Evolutionary conservation across 1,140 invertebrate genomes (phyloP).

Genomic region (Gryllus bimaculatus): DNA sequence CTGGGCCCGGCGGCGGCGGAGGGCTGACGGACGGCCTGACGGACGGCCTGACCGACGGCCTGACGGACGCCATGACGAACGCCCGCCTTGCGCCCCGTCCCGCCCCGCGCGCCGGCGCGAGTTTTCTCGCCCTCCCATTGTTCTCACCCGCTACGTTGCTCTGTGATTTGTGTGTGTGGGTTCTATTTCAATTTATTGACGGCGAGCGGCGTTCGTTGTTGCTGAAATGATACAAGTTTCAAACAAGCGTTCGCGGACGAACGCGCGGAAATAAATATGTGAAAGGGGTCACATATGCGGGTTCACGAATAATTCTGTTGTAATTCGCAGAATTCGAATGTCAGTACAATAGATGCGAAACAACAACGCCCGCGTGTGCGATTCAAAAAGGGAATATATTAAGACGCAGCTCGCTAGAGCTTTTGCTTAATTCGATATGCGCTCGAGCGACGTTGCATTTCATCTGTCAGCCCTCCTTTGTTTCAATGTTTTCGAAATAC

Average conservation of each 20-base stretch:
- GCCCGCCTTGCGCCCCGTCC: no score
- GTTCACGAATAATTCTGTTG: no score
- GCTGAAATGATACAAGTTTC: background rate
- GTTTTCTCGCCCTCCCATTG: background rate
- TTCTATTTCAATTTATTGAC: background rate
- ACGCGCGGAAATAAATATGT: background rate
- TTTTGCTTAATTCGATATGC: no score
- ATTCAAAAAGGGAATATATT: no score
- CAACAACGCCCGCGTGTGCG: no score
- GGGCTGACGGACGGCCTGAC: background rate
- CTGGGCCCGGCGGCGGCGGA: background rate
- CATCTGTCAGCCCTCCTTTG: no score
- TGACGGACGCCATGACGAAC: background rate
- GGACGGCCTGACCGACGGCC: background rate
- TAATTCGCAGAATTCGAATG: no score
- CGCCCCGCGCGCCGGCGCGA: background rate
- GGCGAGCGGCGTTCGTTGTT: background rate
- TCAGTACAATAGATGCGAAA: no score
- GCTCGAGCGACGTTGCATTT: no score
- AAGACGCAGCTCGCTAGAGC: no score
- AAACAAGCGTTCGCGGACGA: background rate
- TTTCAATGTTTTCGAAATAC: no score
- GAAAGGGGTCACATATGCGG: no score
- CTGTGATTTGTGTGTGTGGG: background rate
- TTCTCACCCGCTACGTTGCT: background rate